Evolutionary conservation across 2,888 invertebrate species (phyloP).

Genomic region (Amorpha juglandis): DNA sequence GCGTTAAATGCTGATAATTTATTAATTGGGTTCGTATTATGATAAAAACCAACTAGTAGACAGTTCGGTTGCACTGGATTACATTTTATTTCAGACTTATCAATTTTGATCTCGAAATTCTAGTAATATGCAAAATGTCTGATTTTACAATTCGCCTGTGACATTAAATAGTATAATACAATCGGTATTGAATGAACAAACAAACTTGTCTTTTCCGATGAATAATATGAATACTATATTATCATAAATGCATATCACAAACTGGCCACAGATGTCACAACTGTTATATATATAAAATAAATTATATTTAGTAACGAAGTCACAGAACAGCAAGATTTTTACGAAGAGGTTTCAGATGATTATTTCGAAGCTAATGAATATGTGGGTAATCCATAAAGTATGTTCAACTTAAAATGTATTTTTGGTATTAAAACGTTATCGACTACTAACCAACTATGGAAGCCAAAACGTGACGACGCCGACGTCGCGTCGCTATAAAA

Average conservation of each 20-base stretch:
- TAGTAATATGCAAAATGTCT: background rate
- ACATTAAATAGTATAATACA: background rate
- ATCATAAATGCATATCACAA: constrained; percentile 64
- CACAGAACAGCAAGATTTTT: constrained; percentile 3
- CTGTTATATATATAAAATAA: constrained; percentile 50
- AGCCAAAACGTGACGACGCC: constrained; percentile 69
- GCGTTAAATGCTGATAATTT: background rate
- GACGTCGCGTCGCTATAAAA: constrained; percentile 57
- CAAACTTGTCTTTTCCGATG: constrained; percentile 53
- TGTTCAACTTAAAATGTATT: constrained; percentile 16
- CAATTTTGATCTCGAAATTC: background rate
- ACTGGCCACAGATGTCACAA: constrained; percentile 43
- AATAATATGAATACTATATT: constrained; percentile 39
- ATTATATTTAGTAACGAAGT: background rate
- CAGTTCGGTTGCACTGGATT: too few relatives aligned
- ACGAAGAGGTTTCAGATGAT: constrained; percentile 36
- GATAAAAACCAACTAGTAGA: too few relatives aligned
- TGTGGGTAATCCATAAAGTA: constrained; percentile 24
- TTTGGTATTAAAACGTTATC: constrained; percentile 33
- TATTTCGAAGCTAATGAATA: constrained; percentile 52
- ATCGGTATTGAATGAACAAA: constrained; percentile 18
- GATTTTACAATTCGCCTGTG: constrained; percentile 6
- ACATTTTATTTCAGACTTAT: too few relatives aligned
- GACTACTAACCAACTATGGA: constrained; percentile 66
- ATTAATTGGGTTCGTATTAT: background rate